Conservation (phyloP, 1,140 invertebrate species). For the Wiebesia pumilae region DNA sequence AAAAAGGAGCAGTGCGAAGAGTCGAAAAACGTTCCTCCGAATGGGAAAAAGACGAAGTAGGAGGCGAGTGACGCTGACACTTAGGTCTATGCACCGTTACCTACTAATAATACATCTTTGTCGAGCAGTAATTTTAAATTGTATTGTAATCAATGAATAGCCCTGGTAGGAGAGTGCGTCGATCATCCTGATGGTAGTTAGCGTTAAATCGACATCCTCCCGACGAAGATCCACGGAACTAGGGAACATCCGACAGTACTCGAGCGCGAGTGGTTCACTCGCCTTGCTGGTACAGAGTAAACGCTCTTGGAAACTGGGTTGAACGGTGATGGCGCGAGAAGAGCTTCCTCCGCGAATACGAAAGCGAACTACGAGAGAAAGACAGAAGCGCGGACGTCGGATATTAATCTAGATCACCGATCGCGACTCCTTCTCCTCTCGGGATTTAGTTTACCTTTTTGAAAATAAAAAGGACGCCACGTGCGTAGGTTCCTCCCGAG, state of each 20-base stretch:
- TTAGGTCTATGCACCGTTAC: too few species aligned
- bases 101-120: too few species aligned
- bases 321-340: conserved; percentile 19
- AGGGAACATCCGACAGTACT: neutral
- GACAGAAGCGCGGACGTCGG: neutral
- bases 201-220: neutral
- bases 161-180: neutral
- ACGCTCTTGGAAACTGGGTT: conserved; percentile 37
- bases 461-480: neutral
- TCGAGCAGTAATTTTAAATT: too few species aligned
- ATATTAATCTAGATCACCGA: conserved; percentile 39
- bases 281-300: neutral
- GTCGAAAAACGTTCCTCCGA: too few species aligned
- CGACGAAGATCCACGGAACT: neutral
- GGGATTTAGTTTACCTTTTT: neutral
- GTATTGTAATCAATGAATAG: neutral
- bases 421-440: neutral
- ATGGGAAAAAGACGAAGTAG: too few species aligned
- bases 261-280: neutral
- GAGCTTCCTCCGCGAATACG: neutral
- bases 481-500: neutral
- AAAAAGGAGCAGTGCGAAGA: too few species aligned
- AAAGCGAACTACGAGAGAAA: neutral
- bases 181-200: neutral
- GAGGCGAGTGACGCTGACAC: too few species aligned